Evolutionary conservation across 2,888 invertebrate species (phyloP), one percentile per base, ranked within the genome.

Genomic region (Gymnosoma rotundatum): DNA sequence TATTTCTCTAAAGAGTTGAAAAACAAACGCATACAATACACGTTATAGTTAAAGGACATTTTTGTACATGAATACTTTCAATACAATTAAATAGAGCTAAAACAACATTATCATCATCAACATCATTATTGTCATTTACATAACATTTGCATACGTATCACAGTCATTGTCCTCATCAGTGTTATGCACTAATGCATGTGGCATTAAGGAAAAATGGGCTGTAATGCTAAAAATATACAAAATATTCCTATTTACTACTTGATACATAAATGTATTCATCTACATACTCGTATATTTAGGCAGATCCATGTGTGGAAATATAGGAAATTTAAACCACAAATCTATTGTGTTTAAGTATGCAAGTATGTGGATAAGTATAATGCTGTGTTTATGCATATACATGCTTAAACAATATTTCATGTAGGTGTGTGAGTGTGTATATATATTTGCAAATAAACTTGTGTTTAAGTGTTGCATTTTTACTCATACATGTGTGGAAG

Each of bases 301-400:
- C 50, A 64, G 1, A 42, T 42, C 32, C n/a, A 61, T 48, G 21
- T n/a, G 58, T 21, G 58, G 7, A 42, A 38, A 32, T 21, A 48
- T 63, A 45, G 36, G 10, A 60, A 69, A 72, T 58, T 61, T 56
- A 63, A 64, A 74, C 74, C 81, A 64, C 75, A 81, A 63, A 70
- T 69, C 75, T 64, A 75, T 81, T 81, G 69, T 81, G n/a, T 50
- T 75, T 48, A 69, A 61, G 36, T 52, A 32, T 73, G 42, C 42
- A 60, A 52, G 18, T 67, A 8, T 63, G 7, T 69, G 8, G 56
- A 42, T 38, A 54, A 61, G 58, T 63, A 64, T 25, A 74, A 74
- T 67, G 61, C 67, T 61, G 67, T 80, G 67, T 63, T 73, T 61
- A 38, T 66, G 14, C 12, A 36, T 20, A 16, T 16, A 67, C 18